phyloP scores from a whole-genome alignment of 2,113 vertebrate species.

The Mungos mungo region DNA sequence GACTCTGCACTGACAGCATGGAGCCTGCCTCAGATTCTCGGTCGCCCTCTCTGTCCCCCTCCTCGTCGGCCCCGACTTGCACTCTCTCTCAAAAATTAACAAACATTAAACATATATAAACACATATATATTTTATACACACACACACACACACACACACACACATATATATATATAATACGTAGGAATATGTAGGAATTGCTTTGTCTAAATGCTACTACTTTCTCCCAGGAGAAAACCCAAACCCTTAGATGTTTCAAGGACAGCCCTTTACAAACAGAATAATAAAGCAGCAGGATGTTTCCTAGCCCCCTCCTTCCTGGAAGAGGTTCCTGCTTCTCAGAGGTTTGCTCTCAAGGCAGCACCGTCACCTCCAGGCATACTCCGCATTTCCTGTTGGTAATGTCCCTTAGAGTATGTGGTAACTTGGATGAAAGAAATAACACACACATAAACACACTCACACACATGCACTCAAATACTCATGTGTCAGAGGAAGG shows the following conservation, averaged over 20 bases:
- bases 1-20: too few relatives aligned
- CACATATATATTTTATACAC: too few relatives aligned
- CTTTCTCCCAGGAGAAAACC: slow-evolving; percentile 17
- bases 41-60: too few relatives aligned
- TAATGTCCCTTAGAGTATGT: background rate
- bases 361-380: background rate
- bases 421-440: background rate
- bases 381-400: slow-evolving; percentile 53
- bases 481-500: slow-evolving; percentile 48
- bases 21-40: too few relatives aligned
- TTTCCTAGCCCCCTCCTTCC: slow-evolving; percentile 15
- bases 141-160: too few relatives aligned
- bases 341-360: background rate
- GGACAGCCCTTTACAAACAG: slow-evolving; percentile 24
- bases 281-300: background rate
- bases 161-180: too few relatives aligned
- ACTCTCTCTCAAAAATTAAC: too few relatives aligned
- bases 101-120: too few relatives aligned
- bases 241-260: background rate
- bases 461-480: background rate
- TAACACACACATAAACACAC: background rate
- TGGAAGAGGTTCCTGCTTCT: slow-evolving; percentile 47
- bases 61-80: too few relatives aligned
- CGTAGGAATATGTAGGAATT: background rate
- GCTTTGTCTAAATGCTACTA: slow-evolving; percentile 28